phyloP scores from a whole-genome alignment of 2,888 invertebrate genomes.

The Blera fallax region DNA sequence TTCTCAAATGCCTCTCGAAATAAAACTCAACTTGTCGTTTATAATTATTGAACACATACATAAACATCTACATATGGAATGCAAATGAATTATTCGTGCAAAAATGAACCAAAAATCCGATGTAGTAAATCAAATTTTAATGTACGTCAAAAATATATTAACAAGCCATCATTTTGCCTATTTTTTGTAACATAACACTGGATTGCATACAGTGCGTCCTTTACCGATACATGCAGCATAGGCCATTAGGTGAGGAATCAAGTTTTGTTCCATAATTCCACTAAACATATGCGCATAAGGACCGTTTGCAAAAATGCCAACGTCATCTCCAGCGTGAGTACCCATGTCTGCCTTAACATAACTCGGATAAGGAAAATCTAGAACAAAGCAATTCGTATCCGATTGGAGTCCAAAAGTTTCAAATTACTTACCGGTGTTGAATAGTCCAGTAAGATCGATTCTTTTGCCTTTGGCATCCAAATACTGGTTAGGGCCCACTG shows the following conservation, averaged over 20 bases:
- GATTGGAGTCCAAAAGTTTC: background rate
- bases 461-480: constrained; percentile 75
- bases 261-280: constrained; percentile 89
- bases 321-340: constrained; percentile 90
- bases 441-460: constrained; percentile 73
- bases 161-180: background rate
- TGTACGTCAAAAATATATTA: background rate
- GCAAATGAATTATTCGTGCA: too few species aligned
- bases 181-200: constrained; percentile 7
- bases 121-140: background rate
- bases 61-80: too few species aligned
- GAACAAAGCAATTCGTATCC: background rate
- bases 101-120: background rate
- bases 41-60: too few species aligned
- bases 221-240: constrained; percentile 88
- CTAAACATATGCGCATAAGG: constrained; percentile 91
- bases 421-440: background rate
- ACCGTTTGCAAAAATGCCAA: constrained; percentile 88
- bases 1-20: too few species aligned
- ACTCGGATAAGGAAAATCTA: constrained; percentile 76
- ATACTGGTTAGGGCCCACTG: constrained; percentile 85
- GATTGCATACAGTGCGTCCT: constrained; percentile 81
- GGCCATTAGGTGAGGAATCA: constrained; percentile 88
- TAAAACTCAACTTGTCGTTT: too few species aligned
- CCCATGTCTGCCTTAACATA: constrained; percentile 81